These are phyloP conservation scores for Callipepla squamata DNA, from an alignment of 2,113 vertebrate species.

Conservation along the genomic window DNA sequence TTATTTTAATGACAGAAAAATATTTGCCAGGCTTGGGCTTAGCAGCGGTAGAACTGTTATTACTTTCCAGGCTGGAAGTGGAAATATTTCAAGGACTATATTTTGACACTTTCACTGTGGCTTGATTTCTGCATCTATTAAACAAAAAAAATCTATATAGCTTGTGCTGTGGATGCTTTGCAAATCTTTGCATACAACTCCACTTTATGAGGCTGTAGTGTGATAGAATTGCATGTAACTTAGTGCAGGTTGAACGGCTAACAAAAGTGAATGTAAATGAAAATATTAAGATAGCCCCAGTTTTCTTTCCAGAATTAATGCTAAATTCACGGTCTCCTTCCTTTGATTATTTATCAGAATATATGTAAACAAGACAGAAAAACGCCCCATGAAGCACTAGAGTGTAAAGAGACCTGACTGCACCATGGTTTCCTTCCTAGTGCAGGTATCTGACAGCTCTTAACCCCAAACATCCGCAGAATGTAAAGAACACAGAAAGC, in stretches of 20 bases:
- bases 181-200: conserved; percentile 40
- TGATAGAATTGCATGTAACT: background rate
- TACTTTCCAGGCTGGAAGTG: conserved; percentile 51
- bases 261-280: background rate
- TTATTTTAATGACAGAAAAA: conserved; percentile 68
- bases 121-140: conserved; percentile 62
- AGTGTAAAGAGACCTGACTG: background rate
- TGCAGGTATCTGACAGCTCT: background rate
- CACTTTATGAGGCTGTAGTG: background rate
- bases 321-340: background rate
- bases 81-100: conserved; percentile 64
- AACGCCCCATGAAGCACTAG: background rate
- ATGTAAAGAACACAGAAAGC: background rate
- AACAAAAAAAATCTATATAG: background rate
- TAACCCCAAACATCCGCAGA: background rate
- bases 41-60: conserved; percentile 53
- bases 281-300: background rate
- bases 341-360: background rate
- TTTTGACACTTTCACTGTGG: conserved; percentile 56
- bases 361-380: background rate
- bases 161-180: background rate
- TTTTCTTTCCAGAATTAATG: background rate
- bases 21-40: conserved; percentile 54
- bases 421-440: background rate
- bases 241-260: background rate